Evolutionary conservation across 1,140 invertebrate genomes (phyloP).

Genomic region (Drosophila kurseongensis): DNA sequence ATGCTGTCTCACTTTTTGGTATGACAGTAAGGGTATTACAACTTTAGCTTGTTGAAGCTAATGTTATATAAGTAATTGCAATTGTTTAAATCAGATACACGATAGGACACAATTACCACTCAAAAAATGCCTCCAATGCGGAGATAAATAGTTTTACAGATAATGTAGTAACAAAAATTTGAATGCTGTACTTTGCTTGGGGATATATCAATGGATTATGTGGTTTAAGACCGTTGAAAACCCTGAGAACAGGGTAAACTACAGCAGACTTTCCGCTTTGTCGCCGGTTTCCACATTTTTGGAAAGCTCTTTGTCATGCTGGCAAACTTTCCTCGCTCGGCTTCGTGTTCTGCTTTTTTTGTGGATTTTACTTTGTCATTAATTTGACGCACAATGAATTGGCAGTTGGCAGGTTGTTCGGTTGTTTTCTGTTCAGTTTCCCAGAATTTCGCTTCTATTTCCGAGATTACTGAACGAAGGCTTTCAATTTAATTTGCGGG

Average conservation of each 20-base stretch:
- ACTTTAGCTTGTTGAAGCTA: no score
- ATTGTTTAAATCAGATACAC: no score
- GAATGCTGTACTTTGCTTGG: no score
- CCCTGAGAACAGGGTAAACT: conserved; percentile 8
- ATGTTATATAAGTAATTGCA: no score
- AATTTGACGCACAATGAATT: conserved; percentile 70
- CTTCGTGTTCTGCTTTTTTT: conserved; percentile 22
- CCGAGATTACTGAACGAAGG: conserved; percentile 38
- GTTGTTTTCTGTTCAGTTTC: conserved; percentile 11
- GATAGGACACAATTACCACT: no score
- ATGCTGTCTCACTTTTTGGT: no score
- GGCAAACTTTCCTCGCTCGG: conserved; percentile 18
- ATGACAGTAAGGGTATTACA: no score
- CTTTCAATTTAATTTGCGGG: conserved; percentile 50
- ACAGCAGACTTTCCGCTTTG: not conserved
- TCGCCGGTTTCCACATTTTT: conserved; percentile 13
- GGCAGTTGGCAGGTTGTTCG: conserved; percentile 47
- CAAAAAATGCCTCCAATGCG: no score
- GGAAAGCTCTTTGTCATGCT: conserved; percentile 42
- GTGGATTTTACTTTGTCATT: conserved; percentile 55
- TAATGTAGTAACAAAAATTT: no score
- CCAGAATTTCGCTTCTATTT: conserved; percentile 21
- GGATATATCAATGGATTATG: not conserved
- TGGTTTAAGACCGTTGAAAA: not conserved
- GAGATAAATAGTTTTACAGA: no score